These are phyloP conservation scores for Meandrusa payeni DNA, from an alignment of 2,888 invertebrate genomes.

Conservation along the genomic window DNA sequence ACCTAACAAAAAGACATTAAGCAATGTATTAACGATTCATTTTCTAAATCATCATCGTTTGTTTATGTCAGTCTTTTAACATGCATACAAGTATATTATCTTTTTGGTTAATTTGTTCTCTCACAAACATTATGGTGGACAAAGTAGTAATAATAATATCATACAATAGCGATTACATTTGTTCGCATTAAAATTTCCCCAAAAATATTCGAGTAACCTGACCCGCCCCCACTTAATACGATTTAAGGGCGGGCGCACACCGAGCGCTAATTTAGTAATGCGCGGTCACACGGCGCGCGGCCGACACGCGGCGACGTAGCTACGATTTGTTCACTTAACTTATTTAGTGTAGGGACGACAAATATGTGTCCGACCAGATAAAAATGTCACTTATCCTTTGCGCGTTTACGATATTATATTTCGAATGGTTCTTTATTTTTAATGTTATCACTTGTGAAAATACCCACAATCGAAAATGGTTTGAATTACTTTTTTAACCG, in stretches of 20 bases:
- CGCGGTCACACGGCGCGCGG: conserved; percentile 54
- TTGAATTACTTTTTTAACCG: too few relatives aligned
- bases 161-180: conserved; percentile 3
- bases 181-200: conserved; percentile 21
- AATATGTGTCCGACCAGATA: conserved; percentile 46
- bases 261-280: conserved; percentile 74
- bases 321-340: conserved; percentile 74
- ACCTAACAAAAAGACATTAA: too few relatives aligned
- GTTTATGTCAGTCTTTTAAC: too few relatives aligned
- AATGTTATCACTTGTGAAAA: too few relatives aligned
- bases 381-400: conserved; percentile 14
- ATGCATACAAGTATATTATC: too few relatives aligned
- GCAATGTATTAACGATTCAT: too few relatives aligned
- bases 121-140: too few relatives aligned
- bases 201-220: conserved; percentile 40
- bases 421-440: too few relatives aligned
- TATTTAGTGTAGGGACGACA: conserved; percentile 60
- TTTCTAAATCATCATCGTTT: too few relatives aligned
- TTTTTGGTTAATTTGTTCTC: too few relatives aligned
- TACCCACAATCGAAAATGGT: too few relatives aligned
- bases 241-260: conserved; percentile 64
- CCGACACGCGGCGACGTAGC: conserved; percentile 62
- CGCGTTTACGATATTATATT: conserved; percentile 7
- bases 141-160: neutral
- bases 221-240: conserved; percentile 47